Base-by-base conservation (phyloP, 1,140 invertebrate species). In the Nasonia giraulti region DNA sequence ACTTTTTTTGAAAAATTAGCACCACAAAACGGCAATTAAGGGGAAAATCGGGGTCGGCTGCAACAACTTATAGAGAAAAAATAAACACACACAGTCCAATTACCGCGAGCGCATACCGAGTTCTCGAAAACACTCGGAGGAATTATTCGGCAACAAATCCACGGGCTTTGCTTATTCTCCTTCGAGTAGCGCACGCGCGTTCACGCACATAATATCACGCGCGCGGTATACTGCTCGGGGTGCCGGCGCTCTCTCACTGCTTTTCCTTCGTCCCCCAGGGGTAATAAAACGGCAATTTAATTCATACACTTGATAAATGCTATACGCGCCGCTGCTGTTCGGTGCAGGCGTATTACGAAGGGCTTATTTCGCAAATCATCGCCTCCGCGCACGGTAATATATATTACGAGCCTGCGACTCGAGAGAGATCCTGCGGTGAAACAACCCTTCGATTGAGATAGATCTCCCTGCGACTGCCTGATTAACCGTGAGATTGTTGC, bases 211-310 rank as follows among this genome's bases (percentile, higher is more conserved):
- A 75, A 44, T 40, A n/a, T 77, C 47, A 0, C 71, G 8, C 68
- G 37, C 47, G 71, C 37, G 7, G 37, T 8, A 0, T 8, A 8
- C 6, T 44, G 85, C 80, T 55, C 83, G 81, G 81, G 81, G 40
- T 80, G 75, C 73, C 82, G n/a, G 55, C 55, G 55, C 87, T 68
- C 37, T 8, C 27, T 27, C 33, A 37, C 33, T 37, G 47, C 37
- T 77, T 80, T 55, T 82, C 86, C 86, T 87, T 76, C 85, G 85
- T 89, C 88, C 91, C 90, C 88, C 84, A 87, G 87, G 90, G 90
- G 89, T 90, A 92, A 93, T 93, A 92, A 93, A 93, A 93, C 91
- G 91, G 91, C 92, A 93, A 93, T 93, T 93, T 93, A 92, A 93
- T 93, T 93, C 91, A 90, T 92, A 91, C 91, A 93, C 90, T 92